Base-by-base conservation (phyloP, 2,113 vertebrate species). In the Poecilia latipinna region DNA sequence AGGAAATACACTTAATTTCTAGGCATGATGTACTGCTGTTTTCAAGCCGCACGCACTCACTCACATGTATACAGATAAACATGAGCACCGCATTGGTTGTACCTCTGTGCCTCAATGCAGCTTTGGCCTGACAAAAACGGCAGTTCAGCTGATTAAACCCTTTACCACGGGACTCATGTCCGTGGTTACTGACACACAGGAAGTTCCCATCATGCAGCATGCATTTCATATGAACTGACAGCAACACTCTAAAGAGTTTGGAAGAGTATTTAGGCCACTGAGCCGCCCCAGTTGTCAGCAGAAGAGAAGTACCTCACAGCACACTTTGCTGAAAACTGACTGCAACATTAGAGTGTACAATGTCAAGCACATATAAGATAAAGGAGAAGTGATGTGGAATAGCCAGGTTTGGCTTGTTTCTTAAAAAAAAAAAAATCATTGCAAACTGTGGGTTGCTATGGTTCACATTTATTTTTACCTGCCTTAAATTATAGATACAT, bases 141-240 rank as follows among this genome's bases (percentile, higher is more conserved):
- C 17, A 74, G 74, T 72, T 78, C 61, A 78, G 73, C 54, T 85
- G 75, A 75, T 70, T 86, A 84, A 75, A 82, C 44, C 65, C 63
- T 73, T 79, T 70, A 81, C 65, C 32, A 10, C 72, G 61, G 4
- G 4, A 12, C 48, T 71, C 61, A 63, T 77, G n/a, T 65, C 35
- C 26, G 0, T 57, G 57, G n/a, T 33, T 35, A 22, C 54, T 62
- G 61, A 78, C 61, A 80, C 51, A 12, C 48, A 79, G 67, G 61
- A 77, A 80, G 82, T 80, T 70, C 70, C 70, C 77, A 80, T 93
- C 91, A 90, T 61, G 66, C 48, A 72, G 75, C 60, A 73, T 74
- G 79, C 80, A 69, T 77, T 75, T 90, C 82, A 94, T 91, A 69
- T 64, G 86, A 90, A 65, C 78, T 91, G 93, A 92, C 93, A 92